Conservation (phyloP, 2,888 invertebrate species). For the Actias luna region DNA sequence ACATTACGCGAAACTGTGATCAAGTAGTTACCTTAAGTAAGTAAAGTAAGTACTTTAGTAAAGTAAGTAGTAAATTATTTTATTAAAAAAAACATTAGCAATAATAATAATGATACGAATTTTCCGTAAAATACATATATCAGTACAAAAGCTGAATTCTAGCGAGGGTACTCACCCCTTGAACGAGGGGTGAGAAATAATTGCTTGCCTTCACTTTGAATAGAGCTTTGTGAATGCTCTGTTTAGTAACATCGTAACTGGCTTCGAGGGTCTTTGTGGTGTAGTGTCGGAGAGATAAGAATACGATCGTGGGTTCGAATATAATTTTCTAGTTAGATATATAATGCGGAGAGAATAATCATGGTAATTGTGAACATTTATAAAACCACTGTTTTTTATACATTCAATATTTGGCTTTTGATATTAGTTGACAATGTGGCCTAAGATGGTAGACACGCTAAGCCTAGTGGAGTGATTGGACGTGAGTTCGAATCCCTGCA, state of each 20-base stretch:
- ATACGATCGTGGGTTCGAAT: neutral
- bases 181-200: slow-evolving; percentile 61
- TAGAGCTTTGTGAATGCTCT: slow-evolving; percentile 21
- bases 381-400: no score
- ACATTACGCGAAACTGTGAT: no score
- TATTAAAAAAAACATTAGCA: no score
- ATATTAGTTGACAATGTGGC: no score
- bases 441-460: no score
- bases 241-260: slow-evolving; percentile 29
- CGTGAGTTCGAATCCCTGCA: no score
- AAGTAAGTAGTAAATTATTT: no score
- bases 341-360: neutral
- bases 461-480: no score
- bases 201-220: slow-evolving; percentile 54
- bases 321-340: neutral
- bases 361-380: neutral
- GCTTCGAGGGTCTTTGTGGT: slow-evolving; percentile 17
- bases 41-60: no score
- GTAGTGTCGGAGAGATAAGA: neutral
- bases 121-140: slow-evolving; percentile 40
- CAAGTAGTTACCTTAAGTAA: no score
- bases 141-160: slow-evolving; percentile 35
- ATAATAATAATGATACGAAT: neutral
- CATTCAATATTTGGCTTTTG: no score
- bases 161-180: slow-evolving; percentile 45